Percentiles rank a stretch among this genome's conserved stretches.
These are phyloP conservation scores for Macrophya annulata DNA, from an alignment of 2,888 invertebrate genomes.

Conservation along the genomic window DNA sequence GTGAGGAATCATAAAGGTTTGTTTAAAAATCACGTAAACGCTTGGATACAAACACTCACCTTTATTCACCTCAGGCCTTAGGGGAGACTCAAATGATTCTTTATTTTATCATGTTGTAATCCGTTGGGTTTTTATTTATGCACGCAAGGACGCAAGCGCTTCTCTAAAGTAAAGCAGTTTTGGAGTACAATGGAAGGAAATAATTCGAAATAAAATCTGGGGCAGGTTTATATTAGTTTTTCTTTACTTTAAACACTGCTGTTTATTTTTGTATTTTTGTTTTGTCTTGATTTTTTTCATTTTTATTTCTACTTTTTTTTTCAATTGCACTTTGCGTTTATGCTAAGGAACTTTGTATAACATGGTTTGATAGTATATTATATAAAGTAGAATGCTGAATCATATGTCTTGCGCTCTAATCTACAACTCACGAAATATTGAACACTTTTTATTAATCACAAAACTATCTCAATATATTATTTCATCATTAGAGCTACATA, in stretches of 20 bases:
- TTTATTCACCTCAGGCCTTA: conserved; percentile 33
- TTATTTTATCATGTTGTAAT: conserved; percentile 61
- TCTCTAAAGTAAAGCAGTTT: conserved; percentile 78
- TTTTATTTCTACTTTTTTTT: conserved; percentile 2
- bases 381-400: conserved; percentile 7
- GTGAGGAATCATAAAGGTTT: conserved; percentile 77
- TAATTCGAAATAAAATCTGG: conserved; percentile 64
- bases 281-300: conserved; percentile 16
- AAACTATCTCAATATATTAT: not conserved
- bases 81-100: conserved; percentile 22
- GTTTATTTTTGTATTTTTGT: conserved; percentile 49
- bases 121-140: conserved; percentile 63
- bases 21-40: conserved; percentile 63
- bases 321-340: conserved; percentile 16
- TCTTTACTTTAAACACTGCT: conserved; percentile 28
- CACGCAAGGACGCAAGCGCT: conserved; percentile 78
- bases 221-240: conserved; percentile 51
- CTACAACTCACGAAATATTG: not conserved
- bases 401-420: not conserved
- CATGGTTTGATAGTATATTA: not conserved
- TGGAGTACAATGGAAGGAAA: conserved; percentile 79
- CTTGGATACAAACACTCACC: conserved; percentile 42
- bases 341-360: not conserved
- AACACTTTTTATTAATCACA: not conserved
- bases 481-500: conserved; percentile 23